A percentile compares a stretch with the other conserved stretches of the same genome.
These are phyloP conservation scores for Crotalus horridus DNA, from an alignment of 2,113 vertebrate genomes.

Conservation along the genomic window DNA sequence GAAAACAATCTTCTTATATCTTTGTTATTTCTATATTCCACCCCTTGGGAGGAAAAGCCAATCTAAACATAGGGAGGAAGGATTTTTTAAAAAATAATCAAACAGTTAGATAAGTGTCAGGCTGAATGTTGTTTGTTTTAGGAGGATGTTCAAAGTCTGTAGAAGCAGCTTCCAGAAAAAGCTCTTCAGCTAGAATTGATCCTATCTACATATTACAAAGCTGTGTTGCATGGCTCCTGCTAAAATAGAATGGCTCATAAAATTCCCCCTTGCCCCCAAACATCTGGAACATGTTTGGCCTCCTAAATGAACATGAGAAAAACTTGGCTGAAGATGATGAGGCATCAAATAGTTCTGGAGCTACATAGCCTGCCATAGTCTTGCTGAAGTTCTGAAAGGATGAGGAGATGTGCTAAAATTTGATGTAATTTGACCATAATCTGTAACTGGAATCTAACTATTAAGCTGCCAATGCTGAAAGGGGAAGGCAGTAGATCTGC, in stretches of 20 bases:
- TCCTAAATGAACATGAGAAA: not conserved
- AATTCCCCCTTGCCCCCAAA: not conserved
- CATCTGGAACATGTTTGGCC: not conserved
- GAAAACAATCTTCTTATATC: not conserved
- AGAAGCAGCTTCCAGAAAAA: not conserved
- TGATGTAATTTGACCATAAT: not conserved
- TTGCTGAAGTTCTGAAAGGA: not conserved
- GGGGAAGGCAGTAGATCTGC: not conserved
- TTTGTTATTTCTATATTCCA: not conserved
- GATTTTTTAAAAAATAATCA: not conserved
- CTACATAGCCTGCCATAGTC: not conserved
- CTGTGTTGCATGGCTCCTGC: not conserved
- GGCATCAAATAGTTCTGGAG: not conserved
- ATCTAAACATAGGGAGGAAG: not conserved
- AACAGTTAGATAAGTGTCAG: not conserved
- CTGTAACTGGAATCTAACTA: not conserved
- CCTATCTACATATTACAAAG: not conserved
- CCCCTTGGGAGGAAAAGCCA: not conserved
- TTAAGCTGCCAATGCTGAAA: not conserved
- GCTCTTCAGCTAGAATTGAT: not conserved
- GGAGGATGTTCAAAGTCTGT: not conserved
- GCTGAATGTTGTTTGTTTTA: not conserved
- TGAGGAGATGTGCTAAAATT: not conserved
- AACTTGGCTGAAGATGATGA: not conserved
- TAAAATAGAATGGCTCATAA: not conserved